phyloP scores from a whole-genome alignment of 2,888 invertebrate species.

The Macrophya annulata region DNA sequence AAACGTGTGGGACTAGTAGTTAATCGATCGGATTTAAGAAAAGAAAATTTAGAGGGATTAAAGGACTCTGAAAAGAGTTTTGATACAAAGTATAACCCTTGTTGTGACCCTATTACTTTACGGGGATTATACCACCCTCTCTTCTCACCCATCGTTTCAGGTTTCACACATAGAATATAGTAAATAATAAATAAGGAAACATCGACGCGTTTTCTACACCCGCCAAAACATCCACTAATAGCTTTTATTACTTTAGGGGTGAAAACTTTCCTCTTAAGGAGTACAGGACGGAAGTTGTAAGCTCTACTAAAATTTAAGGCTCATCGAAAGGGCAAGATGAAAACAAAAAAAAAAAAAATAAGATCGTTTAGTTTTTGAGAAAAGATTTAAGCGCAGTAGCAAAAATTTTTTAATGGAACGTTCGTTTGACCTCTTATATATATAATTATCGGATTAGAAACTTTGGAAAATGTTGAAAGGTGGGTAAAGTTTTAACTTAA shows the following conservation, averaged over 20 bases:
- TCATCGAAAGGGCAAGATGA: not conserved
- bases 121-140: not conserved
- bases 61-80: conserved; percentile 17
- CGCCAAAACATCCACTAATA: conserved; percentile 20
- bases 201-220: conserved; percentile 9
- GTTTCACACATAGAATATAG: not conserved
- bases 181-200: conserved; percentile 4
- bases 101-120: conserved; percentile 11
- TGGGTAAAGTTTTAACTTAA: not conserved
- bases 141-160: conserved; percentile 7
- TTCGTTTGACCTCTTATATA: not conserved
- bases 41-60: conserved; percentile 16
- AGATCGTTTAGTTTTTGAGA: not conserved
- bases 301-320: not conserved
- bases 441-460: conserved; percentile 22
- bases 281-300: not conserved
- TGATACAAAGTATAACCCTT: conserved; percentile 13
- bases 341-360: not conserved
- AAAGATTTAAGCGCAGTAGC: not conserved
- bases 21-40: conserved; percentile 14
- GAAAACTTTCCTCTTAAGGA: conserved; percentile 26
- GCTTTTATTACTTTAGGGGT: conserved; percentile 32
- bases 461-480: not conserved
- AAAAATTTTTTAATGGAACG: not conserved
- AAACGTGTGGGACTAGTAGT: not conserved